phyloP scores from a whole-genome alignment of 2,113 vertebrate genomes.

The Gracilinanus agilis region DNA sequence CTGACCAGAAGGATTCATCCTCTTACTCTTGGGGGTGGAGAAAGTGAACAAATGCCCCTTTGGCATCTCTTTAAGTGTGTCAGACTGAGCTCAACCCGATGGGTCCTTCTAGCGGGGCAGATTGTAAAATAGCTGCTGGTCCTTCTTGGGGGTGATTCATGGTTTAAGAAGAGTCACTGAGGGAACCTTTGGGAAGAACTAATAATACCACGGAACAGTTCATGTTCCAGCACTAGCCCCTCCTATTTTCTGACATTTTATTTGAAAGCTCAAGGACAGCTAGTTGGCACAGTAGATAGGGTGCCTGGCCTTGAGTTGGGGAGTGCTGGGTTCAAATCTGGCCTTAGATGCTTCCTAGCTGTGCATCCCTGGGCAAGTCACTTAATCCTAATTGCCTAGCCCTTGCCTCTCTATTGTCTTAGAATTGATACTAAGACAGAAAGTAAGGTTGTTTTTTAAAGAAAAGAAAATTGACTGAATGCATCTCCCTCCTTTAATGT shows the following conservation, averaged over 20 bases:
- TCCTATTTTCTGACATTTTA: background rate
- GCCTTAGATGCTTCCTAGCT: background rate
- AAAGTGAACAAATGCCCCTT: background rate
- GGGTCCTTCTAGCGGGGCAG: background rate
- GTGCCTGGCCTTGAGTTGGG: background rate
- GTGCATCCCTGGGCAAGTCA: background rate
- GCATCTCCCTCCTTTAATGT: too few relatives aligned
- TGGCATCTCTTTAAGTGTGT: background rate
- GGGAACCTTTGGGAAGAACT: background rate
- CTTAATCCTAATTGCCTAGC: background rate
- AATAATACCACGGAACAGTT: background rate
- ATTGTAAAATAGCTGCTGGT: background rate
- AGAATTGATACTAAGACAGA: too few relatives aligned
- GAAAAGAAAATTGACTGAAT: too few relatives aligned
- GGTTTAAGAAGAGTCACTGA: background rate
- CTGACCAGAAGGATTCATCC: conserved; percentile 1
- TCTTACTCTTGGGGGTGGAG: background rate
- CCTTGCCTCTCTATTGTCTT: too few relatives aligned
- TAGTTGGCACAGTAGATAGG: background rate
- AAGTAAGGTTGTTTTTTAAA: too few relatives aligned
- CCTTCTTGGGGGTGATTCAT: background rate
- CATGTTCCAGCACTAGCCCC: too few relatives aligned
- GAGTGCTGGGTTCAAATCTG: background rate
- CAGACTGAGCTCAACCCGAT: background rate
- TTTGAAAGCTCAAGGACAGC: background rate